phyloP scores from a whole-genome alignment of 2,797 vertebrate genomes.

The Semotilus atromaculatus region DNA sequence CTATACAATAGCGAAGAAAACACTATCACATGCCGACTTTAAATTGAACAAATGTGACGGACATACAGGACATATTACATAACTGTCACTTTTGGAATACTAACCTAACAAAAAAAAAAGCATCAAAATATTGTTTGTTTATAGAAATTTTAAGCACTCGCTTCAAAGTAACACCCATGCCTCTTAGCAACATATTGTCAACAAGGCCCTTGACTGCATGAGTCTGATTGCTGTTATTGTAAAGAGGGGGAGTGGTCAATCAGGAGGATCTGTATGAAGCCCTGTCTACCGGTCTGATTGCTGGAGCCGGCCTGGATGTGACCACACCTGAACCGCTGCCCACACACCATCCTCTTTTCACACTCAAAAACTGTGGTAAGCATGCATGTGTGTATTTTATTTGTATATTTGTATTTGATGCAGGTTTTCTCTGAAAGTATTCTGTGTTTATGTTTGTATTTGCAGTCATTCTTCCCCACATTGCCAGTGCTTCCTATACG shows the following conservation, averaged over 20 bases:
- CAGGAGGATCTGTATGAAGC: slow-evolving; percentile 81
- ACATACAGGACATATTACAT: not conserved
- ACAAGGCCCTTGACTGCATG: not conserved
- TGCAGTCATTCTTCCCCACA: slow-evolving; percentile 85
- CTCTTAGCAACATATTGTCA: not conserved
- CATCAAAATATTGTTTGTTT: not conserved
- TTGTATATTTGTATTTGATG: not conserved
- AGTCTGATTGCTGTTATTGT: not conserved
- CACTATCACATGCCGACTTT: not conserved
- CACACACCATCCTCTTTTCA: slow-evolving; percentile 75
- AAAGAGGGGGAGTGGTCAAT: slow-evolving; percentile 78
- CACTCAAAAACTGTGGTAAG: slow-evolving; percentile 80
- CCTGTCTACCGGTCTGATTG: slow-evolving; percentile 72
- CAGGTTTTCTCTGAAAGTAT: not conserved
- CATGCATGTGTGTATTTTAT: not conserved
- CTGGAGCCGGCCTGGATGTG: slow-evolving; percentile 77
- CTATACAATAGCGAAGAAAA: not conserved
- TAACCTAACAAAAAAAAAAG: not conserved
- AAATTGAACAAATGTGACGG: not conserved
- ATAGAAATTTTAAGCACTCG: not conserved
- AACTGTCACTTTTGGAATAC: not conserved
- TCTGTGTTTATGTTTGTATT: slow-evolving; percentile 42
- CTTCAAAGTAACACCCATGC: not conserved
- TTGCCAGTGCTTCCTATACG: slow-evolving; percentile 82
- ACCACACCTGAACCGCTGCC: slow-evolving; percentile 80